A percentile compares a stretch with the other conserved stretches of the same genome.
Conservation (phyloP, 2,888 invertebrate genomes). For the Falcaria lacertinaria region DNA sequence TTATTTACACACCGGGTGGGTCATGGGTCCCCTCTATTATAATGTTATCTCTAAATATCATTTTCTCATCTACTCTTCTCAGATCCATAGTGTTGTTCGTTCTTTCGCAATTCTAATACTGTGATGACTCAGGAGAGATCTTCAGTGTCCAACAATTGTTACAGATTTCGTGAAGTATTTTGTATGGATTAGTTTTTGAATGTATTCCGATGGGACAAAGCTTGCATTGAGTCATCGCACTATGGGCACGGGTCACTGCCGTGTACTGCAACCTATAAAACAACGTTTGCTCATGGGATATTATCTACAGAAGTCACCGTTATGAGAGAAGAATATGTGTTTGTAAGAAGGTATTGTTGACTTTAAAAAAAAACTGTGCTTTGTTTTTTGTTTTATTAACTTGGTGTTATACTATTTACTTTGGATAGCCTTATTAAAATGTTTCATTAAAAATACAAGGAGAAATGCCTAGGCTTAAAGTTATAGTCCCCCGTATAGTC, state of each 20-base stretch:
- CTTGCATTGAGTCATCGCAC: constrained; percentile 80
- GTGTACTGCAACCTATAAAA: neutral
- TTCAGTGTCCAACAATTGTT: constrained; percentile 39
- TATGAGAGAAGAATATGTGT: too few species aligned
- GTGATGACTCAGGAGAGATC: constrained; percentile 76
- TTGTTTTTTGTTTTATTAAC: too few species aligned
- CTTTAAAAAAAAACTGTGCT: too few species aligned
- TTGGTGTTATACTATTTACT: too few species aligned
- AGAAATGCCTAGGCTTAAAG: too few species aligned
- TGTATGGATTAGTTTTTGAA: constrained; percentile 28
- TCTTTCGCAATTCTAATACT: constrained; percentile 57
- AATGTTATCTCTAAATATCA: constrained; percentile 18
- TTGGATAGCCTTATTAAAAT: too few species aligned
- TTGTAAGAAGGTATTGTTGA: too few species aligned
- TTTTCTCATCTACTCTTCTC: constrained; percentile 45
- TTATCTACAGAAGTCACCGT: too few species aligned
- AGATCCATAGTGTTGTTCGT: constrained; percentile 39
- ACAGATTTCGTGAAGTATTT: constrained; percentile 29
- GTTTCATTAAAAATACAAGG: too few species aligned
- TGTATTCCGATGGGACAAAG: constrained; percentile 65
- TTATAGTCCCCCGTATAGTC: neutral
- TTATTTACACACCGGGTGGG: constrained; percentile 61
- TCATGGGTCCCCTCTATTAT: constrained; percentile 43
- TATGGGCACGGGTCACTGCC: constrained; percentile 58
- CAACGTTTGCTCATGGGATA: constrained; percentile 3